Evolutionary conservation across 2,797 vertebrate species (phyloP), one percentile per base, ranked within the genome.

Genomic region (Sphaeramia orbicularis): DNA sequence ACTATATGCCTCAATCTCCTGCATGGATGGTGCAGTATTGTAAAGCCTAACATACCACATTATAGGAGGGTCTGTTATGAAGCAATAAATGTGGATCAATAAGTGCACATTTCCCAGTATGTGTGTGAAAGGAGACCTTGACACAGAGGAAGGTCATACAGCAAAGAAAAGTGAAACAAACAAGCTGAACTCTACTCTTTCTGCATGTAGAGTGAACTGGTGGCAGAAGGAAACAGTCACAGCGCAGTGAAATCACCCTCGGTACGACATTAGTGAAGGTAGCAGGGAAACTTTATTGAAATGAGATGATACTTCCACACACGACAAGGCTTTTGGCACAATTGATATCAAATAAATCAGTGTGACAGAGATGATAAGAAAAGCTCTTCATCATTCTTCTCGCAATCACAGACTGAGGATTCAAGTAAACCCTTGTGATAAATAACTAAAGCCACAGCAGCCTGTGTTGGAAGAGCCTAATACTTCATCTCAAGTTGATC

Each of bases 21-120:
- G 41, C 9, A 15, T 10, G 10, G 11, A 45, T 8, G 36, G 8
- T 69, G 57, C 41, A 66, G 71, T 74, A 58, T 18, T 35, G 18
- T 53, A 73, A 68, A 58, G 36, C 51, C 47, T 44, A 66, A 44
- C 55, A 50, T 0, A 10, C 43, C 24, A 65, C 54, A 67, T 63
- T 77, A 72, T 41, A 44, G 52, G 15, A 56, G 3, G 2, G 13
- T 10, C 21, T 7, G 30, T 67, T 80, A 51, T 63, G 42, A 66
- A 65, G 60, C 36, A 51, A 74, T 71, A 66, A 64, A 72, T 48
- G 40, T 14, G 65, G 58, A 81, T 82, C 80, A 62, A 77, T 78
- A 80, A 11, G n/a, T 51, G 40, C 14, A 54, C 38, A 44, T 58
- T 56, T 54, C 12, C 21, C 0, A 13, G 14, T 45, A 18, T 45